These are phyloP conservation scores for Cygnus olor DNA, from an alignment of 2,797 vertebrate genomes.

Conservation along the genomic window DNA sequence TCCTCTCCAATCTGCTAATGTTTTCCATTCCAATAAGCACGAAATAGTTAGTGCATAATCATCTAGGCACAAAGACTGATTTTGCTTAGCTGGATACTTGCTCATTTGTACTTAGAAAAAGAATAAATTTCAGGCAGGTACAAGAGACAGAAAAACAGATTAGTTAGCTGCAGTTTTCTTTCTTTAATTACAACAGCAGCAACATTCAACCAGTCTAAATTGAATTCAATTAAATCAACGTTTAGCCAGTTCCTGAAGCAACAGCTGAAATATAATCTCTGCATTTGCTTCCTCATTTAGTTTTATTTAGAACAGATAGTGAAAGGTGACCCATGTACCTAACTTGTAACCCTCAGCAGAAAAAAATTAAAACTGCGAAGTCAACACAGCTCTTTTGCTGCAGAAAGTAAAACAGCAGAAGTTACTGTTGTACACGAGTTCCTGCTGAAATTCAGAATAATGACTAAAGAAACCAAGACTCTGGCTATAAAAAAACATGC, in stretches of 20 bases:
- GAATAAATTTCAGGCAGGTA: neutral
- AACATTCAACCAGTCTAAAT: conserved; percentile 18
- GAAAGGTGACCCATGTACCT: neutral
- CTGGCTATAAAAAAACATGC: neutral
- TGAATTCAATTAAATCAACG: conserved; percentile 28
- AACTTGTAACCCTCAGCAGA: neutral
- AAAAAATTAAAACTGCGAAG: neutral
- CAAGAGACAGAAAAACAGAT: neutral
- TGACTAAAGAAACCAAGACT: neutral
- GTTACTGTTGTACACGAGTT: neutral
- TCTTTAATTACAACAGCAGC: conserved; percentile 23
- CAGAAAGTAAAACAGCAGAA: neutral
- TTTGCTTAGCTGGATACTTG: neutral
- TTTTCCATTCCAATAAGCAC: neutral
- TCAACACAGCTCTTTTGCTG: neutral
- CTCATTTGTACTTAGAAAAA: neutral
- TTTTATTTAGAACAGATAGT: neutral
- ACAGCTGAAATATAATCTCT: conserved; percentile 2
- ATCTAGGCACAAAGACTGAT: neutral
- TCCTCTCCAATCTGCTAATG: neutral
- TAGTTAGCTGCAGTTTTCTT: neutral
- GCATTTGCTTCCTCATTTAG: neutral
- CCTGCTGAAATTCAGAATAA: neutral
- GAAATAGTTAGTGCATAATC: neutral
- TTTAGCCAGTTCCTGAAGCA: conserved; percentile 29